Conservation (phyloP, 2,797 vertebrate species). For the Muraenolepis orangiensis region DNA sequence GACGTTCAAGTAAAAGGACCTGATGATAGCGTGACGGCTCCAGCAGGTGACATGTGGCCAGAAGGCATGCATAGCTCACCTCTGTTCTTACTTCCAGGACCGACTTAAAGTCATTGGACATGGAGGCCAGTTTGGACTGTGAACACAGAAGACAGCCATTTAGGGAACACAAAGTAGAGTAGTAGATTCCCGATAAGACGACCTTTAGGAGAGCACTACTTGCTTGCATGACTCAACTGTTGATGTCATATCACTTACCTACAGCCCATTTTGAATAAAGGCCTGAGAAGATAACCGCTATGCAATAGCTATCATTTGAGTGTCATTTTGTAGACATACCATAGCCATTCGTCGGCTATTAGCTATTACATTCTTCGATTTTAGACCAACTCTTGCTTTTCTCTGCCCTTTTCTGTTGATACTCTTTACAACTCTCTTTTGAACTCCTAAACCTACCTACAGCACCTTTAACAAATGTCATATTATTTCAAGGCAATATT, state of each 20-base stretch:
- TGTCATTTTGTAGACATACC: background rate
- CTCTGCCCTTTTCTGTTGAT: no score
- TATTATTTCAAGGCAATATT: no score
- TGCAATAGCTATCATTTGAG: background rate
- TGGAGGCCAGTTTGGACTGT: constrained; percentile 91
- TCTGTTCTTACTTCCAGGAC: constrained; percentile 94
- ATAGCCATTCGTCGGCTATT: background rate
- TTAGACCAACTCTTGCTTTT: no score
- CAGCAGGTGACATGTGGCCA: background rate
- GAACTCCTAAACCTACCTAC: no score
- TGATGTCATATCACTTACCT: no score
- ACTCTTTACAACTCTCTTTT: no score
- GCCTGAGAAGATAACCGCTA: no score
- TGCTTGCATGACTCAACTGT: background rate
- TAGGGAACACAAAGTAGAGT: background rate
- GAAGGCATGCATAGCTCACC: constrained; percentile 66
- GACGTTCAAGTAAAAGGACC: background rate
- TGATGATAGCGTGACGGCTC: background rate
- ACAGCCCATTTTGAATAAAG: no score
- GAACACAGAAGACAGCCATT: constrained; percentile 29
- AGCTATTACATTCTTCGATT: no score
- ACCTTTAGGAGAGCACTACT: background rate
- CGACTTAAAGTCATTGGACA: constrained; percentile 96
- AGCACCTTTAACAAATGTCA: no score
- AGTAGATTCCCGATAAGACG: background rate